phyloP scores from a whole-genome alignment of 2,113 vertebrate species.

The Neogale vison region DNA sequence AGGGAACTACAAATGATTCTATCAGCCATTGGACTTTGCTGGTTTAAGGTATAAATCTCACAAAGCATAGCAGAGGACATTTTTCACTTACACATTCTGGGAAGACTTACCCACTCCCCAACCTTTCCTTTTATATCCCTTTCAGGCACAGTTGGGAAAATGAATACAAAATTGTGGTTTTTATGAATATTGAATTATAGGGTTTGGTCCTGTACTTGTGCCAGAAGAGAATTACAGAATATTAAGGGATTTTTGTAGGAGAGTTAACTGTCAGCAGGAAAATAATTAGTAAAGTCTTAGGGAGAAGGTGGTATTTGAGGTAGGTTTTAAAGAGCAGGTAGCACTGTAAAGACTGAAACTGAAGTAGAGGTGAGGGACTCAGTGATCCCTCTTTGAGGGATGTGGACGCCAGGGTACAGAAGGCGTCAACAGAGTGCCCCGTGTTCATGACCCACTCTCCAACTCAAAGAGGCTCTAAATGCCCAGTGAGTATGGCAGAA shows the following conservation, averaged over 20 bases:
- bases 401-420: background rate
- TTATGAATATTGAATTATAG: background rate
- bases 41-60: background rate
- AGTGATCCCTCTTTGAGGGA: background rate
- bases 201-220: background rate
- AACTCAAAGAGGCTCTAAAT: background rate
- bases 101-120: background rate
- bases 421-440: background rate
- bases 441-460: background rate
- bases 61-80: background rate
- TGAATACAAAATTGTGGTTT: background rate
- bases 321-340: background rate
- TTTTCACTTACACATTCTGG: background rate
- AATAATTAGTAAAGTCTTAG: constrained; percentile 9
- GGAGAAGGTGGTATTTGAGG: background rate
- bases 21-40: background rate
- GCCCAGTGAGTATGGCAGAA: too few relatives aligned
- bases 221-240: background rate
- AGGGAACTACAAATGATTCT: background rate
- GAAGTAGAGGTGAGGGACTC: background rate
- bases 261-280: background rate
- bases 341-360: background rate
- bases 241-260: constrained; percentile 4
- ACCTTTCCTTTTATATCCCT: background rate
- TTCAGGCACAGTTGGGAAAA: background rate